These are phyloP conservation scores for Bucorvus abyssinicus DNA, from an alignment of 2,797 vertebrate genomes.

Conservation along the genomic window DNA sequence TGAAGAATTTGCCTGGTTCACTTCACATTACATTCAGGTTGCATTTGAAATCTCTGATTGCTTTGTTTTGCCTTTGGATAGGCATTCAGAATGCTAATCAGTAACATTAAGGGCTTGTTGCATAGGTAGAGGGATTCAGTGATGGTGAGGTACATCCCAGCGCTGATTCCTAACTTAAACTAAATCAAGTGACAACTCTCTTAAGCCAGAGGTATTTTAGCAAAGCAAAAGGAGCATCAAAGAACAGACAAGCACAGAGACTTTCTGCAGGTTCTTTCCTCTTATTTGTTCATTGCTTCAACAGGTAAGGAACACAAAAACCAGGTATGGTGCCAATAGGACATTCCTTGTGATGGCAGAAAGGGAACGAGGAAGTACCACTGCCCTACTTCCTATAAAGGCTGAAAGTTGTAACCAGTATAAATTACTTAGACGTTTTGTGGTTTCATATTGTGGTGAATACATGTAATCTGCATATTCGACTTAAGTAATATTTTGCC, in stretches of 20 bases:
- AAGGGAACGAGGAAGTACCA: background rate
- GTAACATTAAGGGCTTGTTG: background rate
- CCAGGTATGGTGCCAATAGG: background rate
- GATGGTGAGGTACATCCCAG: rapidly evolving
- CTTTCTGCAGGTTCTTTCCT: background rate
- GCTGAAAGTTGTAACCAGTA: background rate
- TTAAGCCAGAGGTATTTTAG: background rate
- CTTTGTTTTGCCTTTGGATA: background rate
- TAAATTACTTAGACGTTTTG: background rate
- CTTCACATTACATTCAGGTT: background rate
- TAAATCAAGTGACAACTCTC: background rate
- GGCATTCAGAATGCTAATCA: background rate
- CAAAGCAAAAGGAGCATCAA: background rate
- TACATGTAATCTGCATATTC: background rate
- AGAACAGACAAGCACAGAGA: background rate
- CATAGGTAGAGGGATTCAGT: background rate
- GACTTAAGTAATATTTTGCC: background rate
- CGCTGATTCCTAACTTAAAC: background rate
- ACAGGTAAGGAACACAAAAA: background rate
- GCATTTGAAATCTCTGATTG: background rate
- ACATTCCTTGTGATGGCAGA: background rate
- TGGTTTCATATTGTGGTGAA: background rate
- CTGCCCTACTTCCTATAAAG: background rate
- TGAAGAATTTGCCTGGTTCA: background rate
- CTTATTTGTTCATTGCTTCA: background rate